Percentiles rank a stretch among this genome's conserved stretches.
phyloP scores from a whole-genome alignment of 2,888 invertebrate genomes.

The Timandra comae region DNA sequence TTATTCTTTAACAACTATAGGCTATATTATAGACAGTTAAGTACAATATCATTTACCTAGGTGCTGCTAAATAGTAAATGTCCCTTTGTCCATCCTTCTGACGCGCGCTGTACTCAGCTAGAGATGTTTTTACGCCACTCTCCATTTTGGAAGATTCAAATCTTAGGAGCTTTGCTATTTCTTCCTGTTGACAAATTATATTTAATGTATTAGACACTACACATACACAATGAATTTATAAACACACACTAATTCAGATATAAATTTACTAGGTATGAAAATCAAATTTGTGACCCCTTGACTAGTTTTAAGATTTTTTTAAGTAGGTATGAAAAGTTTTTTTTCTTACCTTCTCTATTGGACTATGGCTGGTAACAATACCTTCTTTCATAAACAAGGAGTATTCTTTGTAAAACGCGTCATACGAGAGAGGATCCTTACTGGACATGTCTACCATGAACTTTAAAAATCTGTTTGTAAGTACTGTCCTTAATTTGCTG shows the following conservation, averaged over 20 bases:
- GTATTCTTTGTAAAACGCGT: constrained; percentile 93
- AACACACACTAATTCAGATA: no score
- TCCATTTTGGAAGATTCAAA: constrained; percentile 93
- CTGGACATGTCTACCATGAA: constrained; percentile 90
- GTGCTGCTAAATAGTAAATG: constrained; percentile 95
- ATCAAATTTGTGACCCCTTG: no score
- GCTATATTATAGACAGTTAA: no score
- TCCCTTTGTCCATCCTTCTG: constrained; percentile 88
- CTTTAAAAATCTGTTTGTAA: constrained; percentile 89
- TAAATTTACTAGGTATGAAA: no score
- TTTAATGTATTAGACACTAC: no score
- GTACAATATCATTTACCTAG: no score
- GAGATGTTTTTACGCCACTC: constrained; percentile 82
- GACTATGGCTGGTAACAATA: constrained; percentile 89
- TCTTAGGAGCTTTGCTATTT: constrained; percentile 90
- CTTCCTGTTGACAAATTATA: no score
- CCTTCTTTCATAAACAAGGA: constrained; percentile 96
- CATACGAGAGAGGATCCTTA: constrained; percentile 88
- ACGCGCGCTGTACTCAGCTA: constrained; percentile 87
- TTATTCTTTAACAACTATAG: no score
- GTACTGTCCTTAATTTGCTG: constrained; percentile 87
- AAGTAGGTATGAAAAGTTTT: constrained; percentile 1
- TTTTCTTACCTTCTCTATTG: constrained; percentile 87
- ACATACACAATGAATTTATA: no score
- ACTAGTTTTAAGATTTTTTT: no score